phyloP scores from a whole-genome alignment of 2,113 vertebrate genomes.

The Callorhinus ursinus region DNA sequence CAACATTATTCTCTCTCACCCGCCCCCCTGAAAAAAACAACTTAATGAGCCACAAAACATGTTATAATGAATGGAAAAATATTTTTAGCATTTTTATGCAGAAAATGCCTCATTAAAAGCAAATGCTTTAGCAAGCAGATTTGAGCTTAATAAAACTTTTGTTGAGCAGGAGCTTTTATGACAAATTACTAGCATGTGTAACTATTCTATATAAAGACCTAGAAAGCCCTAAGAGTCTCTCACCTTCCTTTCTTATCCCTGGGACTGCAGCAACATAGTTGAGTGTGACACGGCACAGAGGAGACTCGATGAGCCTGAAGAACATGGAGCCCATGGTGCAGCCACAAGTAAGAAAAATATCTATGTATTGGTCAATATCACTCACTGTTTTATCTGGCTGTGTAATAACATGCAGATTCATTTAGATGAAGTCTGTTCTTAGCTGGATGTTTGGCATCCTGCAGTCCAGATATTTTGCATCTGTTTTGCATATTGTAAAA shows the following conservation, averaged over 20 bases:
- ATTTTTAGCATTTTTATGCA: constrained; percentile 75
- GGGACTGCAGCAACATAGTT: neutral
- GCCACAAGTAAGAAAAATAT: neutral
- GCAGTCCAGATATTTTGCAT: neutral
- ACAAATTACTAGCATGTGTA: constrained; percentile 65
- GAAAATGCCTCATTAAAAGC: constrained; percentile 77
- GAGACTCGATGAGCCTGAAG: neutral
- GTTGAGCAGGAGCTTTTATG: constrained; percentile 15
- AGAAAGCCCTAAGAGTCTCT: neutral
- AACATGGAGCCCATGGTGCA: neutral
- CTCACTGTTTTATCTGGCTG: neutral
- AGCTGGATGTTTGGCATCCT: neutral
- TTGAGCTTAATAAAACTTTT: constrained; percentile 63
- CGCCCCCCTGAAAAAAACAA: constrained; percentile 23
- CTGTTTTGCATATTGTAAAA: constrained; percentile 20
- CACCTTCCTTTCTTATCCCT: neutral
- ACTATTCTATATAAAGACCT: constrained; percentile 43
- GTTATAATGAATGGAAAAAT: constrained; percentile 72
- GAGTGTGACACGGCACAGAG: neutral
- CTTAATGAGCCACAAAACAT: constrained; percentile 68
- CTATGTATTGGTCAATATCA: neutral
- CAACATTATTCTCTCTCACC: constrained; percentile 44
- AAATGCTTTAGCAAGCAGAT: constrained; percentile 68
- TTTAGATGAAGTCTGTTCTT: constrained; percentile 30
- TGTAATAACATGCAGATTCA: neutral